Conservation (phyloP, 2,113 vertebrate species). For the Hipposideros armiger region DNA sequence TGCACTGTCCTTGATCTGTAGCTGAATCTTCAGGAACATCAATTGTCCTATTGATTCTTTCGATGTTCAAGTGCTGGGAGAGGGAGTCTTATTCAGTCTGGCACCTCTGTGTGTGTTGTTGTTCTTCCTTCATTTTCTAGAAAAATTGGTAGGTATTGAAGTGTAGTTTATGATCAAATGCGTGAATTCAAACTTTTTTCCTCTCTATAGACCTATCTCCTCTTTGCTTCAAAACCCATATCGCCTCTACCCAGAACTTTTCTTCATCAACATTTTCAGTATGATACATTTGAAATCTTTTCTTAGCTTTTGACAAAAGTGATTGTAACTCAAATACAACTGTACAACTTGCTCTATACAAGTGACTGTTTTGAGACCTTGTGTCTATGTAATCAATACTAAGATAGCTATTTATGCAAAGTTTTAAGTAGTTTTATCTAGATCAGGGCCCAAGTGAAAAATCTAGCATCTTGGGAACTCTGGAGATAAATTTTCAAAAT, state of each 20-base stretch:
- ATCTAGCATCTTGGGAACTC: not conserved
- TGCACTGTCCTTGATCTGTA: constrained; percentile 38
- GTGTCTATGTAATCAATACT: not conserved
- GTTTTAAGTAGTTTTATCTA: not conserved
- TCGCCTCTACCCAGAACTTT: not conserved
- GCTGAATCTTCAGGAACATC: constrained; percentile 48
- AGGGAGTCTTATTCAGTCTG: constrained; percentile 22
- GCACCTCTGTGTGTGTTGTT: not conserved
- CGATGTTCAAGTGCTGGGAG: not conserved
- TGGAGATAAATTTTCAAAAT: not conserved
- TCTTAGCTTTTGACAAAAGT: constrained; percentile 24
- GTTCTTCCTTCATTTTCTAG: not conserved
- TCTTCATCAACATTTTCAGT: not conserved
- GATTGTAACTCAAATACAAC: not conserved
- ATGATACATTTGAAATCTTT: not conserved
- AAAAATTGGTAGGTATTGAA: constrained; percentile 22
- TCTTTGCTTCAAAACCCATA: not conserved
- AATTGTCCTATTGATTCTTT: constrained; percentile 55
- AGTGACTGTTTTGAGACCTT: not conserved
- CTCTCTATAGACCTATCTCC: not conserved
- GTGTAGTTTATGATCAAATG: not conserved
- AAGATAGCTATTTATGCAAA: not conserved
- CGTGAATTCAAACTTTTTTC: not conserved
- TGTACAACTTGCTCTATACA: not conserved
- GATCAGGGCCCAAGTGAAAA: not conserved